Base-by-base conservation (phyloP, 2,888 invertebrate species). In the Drosophila putrida region DNA sequence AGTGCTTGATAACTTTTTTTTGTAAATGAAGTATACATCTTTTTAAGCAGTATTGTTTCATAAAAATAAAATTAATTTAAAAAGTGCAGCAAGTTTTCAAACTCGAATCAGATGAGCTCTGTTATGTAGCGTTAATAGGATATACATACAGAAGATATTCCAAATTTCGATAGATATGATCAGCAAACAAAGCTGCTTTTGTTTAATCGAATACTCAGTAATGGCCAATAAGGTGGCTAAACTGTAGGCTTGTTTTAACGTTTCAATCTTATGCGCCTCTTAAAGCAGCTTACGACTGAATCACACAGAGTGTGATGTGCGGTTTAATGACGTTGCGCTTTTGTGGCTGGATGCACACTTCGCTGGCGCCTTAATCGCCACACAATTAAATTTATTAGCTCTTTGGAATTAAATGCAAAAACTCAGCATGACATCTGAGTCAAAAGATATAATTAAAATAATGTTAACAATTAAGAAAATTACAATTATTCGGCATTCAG, bases 311-410 rank as follows among this genome's bases (percentile, higher is more conserved):
- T 27, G 43, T 31, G 50, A 76, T 75, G 75, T 75, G 75, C 44
- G 68, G 72, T 62, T 75, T 65, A 62, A 69, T 46, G 77, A 62
- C 41, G 73, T 60, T 73, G 78, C 68, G 71, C 71, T 51, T 79
- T 75, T 68, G 70, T 77, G 54, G 63, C 76, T 71, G 59, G 81
- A 78, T 83, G 72, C 87, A 81, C 70, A 60, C 65, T 73, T 71
- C 61, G 46, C 50, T 68, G 71, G 65, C 70, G 54, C 15, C 60
- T 84, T 78, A 73, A 80, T 75, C 72, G 75, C 61, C 63, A 57
- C 57, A 75, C 82, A 82, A 84, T 87, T 84, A 80, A 84, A 75
- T 84, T 87, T 82, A 84, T 84, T 78, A 74, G 58, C 82, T 78
- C 68, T 78, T 69, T 66, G 67, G 71, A 78, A 71, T 84, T 70